Base-by-base conservation (phyloP, 2,888 invertebrate genomes). In the Calephelis perditalis region DNA sequence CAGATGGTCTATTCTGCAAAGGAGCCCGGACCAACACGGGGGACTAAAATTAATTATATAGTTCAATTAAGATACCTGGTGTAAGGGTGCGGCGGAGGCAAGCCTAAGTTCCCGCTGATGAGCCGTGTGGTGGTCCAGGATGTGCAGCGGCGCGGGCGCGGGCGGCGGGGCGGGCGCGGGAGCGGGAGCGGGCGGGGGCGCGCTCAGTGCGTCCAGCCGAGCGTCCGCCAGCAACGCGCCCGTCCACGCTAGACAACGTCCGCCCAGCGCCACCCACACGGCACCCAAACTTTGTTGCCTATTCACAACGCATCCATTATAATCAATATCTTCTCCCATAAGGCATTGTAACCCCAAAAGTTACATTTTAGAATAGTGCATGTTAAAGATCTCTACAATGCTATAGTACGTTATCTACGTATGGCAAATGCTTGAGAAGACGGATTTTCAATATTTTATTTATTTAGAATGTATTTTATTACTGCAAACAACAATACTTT, bases 231-330 rank as follows among this genome's bases (percentile, higher is more conserved):
- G 91, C 66, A 97, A 82, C 40, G 94, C 93, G 44, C 94, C 92
- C 77, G 95, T 88, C 76, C 98, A 91, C 40, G 94, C 93, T n/a
- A 98, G 91, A 63, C 96, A 96, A 67, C 96, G 95, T 36, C 95
- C 95, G 11, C 97, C 96, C 59, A 98, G 92, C 0, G 97, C 97
- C 26, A 98, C 97, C 73, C 96, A 96, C 10, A 98, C 92, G 3
- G 96, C 97, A 59, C 97, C 96, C 68, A 97, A 96, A 44, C 96
- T 96, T 85, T 97, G 97, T 83, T 95, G 96, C 77, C 94, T 94
- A 76, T 1, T 56, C 7, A 40, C 40, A 40, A 4, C 4, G 8
- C 6, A 40, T 40, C 5, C 40, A 40, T 8, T 5, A 8, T 40
- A 40, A 40, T 7, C 1, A 40, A 6, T 40, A 40, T 7, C 6